Conservation (phyloP, 1,140 invertebrate species). For the Gonatopus flavifemur region DNA sequence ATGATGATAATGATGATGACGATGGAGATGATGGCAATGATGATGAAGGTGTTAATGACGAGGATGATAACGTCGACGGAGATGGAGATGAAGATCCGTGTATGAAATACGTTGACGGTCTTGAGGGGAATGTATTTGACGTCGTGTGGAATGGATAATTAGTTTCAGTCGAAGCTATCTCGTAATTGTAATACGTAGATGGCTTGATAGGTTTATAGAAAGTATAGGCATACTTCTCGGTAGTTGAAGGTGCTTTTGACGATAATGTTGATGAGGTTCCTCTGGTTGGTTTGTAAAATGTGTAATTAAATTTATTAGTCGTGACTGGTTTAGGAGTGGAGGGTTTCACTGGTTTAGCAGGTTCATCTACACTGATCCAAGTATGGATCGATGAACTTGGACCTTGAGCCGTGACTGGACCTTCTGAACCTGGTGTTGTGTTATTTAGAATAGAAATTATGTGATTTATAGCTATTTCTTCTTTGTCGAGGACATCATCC, state of each 20-base stretch:
- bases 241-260: slow-evolving; percentile 29
- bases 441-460: slow-evolving; percentile 71
- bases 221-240: slow-evolving; percentile 42
- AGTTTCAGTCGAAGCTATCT: slow-evolving; percentile 34
- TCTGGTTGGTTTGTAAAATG: neutral
- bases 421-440: slow-evolving; percentile 51
- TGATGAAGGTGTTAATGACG: no score
- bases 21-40: slow-evolving; percentile 5
- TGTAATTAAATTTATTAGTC: no score
- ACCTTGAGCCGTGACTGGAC: slow-evolving; percentile 33
- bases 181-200: slow-evolving; percentile 49
- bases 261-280: slow-evolving; percentile 24
- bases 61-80: no score
- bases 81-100: slow-evolving; percentile 3
- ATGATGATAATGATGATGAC: slow-evolving; percentile 20
- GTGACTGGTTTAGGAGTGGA: slow-evolving; percentile 24
- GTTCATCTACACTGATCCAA: slow-evolving; percentile 57
- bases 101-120: slow-evolving; percentile 18
- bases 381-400: slow-evolving; percentile 50
- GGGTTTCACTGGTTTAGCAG: slow-evolving; percentile 32
- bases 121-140: slow-evolving; percentile 19
- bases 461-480: slow-evolving; percentile 56
- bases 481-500: slow-evolving; percentile 44
- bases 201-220: slow-evolving; percentile 44
- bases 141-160: slow-evolving; percentile 19